phyloP scores from a whole-genome alignment of 64 coral and sea anemone species.

The Montipora foliosa region DNA sequence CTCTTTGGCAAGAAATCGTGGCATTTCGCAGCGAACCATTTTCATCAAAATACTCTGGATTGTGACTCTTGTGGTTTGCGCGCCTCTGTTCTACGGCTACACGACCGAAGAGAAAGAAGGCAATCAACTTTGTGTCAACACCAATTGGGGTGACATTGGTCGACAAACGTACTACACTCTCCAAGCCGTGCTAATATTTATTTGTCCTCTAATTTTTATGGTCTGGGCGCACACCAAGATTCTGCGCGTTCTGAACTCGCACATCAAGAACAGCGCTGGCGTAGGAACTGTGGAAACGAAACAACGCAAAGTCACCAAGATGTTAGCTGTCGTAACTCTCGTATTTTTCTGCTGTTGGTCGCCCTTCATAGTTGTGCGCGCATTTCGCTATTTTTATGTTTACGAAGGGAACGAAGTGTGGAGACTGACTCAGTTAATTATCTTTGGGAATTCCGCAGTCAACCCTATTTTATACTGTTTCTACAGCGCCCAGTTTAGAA shows the following conservation, averaged over 20 bases:
- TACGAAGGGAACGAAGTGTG: not conserved
- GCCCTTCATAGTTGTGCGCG: not conserved
- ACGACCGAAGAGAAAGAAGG: conserved; percentile 8
- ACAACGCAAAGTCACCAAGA: not conserved
- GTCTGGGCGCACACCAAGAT: conserved; percentile 88
- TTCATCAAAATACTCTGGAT: conserved; percentile 79
- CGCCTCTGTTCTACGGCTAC: conserved; percentile 86
- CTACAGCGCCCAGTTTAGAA: conserved; percentile 35
- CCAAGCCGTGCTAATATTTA: conserved; percentile 80
- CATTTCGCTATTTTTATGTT: conserved; percentile 10
- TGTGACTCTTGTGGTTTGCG: conserved; percentile 66
- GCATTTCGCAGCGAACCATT: conserved; percentile 69
- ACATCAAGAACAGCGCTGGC: conserved; percentile 36
- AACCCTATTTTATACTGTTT: conserved; percentile 53
- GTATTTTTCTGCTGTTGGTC: conserved; percentile 2
- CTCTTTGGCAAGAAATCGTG: conserved; percentile 68
- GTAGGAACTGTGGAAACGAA: conserved; percentile 42
- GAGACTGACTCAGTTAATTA: not conserved
- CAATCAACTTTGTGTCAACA: conserved; percentile 67
- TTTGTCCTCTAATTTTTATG: conserved; percentile 81
- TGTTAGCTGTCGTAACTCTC: conserved; percentile 1
- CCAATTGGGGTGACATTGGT: conserved; percentile 78
- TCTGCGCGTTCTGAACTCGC: conserved; percentile 61
- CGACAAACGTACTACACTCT: conserved; percentile 76
- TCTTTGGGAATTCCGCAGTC: not conserved